Evolutionary conservation across 2,888 invertebrate species (phyloP).

Genomic region (Steromphala cineraria): DNA sequence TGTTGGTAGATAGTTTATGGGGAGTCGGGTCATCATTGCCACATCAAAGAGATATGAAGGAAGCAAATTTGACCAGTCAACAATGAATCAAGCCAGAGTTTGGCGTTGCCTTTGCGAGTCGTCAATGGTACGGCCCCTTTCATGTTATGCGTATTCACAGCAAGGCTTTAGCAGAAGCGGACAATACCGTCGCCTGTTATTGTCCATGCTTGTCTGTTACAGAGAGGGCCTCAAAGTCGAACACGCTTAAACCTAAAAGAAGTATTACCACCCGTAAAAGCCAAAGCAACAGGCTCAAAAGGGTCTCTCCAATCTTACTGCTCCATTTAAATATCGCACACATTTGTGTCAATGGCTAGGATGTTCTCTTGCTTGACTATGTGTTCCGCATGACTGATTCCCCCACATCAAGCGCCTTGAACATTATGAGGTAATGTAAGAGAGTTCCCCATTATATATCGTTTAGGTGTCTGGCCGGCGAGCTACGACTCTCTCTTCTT

Average conservation of each 20-base stretch:
- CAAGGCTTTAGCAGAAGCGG: background rate
- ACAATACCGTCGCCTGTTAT: background rate
- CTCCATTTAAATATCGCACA: background rate
- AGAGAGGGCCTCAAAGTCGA: background rate
- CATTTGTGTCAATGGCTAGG: background rate
- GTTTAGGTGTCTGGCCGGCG: background rate
- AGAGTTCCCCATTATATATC: background rate
- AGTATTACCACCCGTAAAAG: background rate
- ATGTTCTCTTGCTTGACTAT: background rate
- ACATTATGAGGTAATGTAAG: background rate
- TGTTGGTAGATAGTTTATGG: constrained; percentile 1
- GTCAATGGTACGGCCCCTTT: background rate
- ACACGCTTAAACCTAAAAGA: background rate
- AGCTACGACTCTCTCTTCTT: background rate
- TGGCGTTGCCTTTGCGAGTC: background rate
- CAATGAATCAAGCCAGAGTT: background rate
- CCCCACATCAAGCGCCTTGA: background rate
- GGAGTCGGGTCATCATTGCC: background rate
- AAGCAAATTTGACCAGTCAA: background rate
- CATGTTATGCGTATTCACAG: background rate
- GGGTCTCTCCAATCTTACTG: background rate
- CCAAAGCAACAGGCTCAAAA: background rate
- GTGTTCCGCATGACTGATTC: background rate
- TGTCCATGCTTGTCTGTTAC: background rate
- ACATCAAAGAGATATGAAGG: background rate